Base-by-base conservation (phyloP, 1,140 invertebrate species). In the Pantala flavescens region DNA sequence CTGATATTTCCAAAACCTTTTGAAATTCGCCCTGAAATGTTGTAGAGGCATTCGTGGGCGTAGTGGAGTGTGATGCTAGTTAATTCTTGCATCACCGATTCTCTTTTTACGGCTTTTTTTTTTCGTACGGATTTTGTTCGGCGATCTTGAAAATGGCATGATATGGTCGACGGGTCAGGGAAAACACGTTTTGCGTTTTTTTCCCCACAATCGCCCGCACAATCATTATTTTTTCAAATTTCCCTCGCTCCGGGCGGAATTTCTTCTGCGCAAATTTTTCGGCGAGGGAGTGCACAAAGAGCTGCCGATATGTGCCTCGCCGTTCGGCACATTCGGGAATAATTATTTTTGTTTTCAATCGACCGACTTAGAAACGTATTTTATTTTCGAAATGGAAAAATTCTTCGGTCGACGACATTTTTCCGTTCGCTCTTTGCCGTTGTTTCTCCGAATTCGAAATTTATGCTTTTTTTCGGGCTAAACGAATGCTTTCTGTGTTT, bases 121-220 rank as follows among this genome's bases (percentile, higher is more conserved):
- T 63, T 16, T 21, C n/a, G 49, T 21, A 19, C 16, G 16, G 14
- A 16, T 16, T 63, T 63, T 63, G 49, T 63, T 63, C n/a, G 49
- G 16, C 49, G 49, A 63, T 63, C 49, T 63, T 63, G 49, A 63
- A 63, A 63, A 63, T 36, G 28, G n/a, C n/a, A 63, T 63, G 49
- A 63, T 63, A 63, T 21, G 49, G 49, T 63, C 49, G 49, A 63
- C n/a, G 49, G 14, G n/a, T 63, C 49, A 16, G 49, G 14, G 49
- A 63, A 36, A 36, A 36, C 28, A 36, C 28, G 28, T 36, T 36
- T 36, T 9, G 3, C 28, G 28, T 36, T 36, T 36, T 36, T 36
- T 36, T 36, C 9, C 28, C 28, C 28, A 36, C 49, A 63, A 63
- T 16, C 49, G 49, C 9, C 28, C 28, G 28, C 9, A n/a, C n/a